These are phyloP conservation scores for Paracentrotus lividus DNA, from an alignment of 53 echinoderm and acorn worm genomes.

Conservation along the genomic window DNA sequence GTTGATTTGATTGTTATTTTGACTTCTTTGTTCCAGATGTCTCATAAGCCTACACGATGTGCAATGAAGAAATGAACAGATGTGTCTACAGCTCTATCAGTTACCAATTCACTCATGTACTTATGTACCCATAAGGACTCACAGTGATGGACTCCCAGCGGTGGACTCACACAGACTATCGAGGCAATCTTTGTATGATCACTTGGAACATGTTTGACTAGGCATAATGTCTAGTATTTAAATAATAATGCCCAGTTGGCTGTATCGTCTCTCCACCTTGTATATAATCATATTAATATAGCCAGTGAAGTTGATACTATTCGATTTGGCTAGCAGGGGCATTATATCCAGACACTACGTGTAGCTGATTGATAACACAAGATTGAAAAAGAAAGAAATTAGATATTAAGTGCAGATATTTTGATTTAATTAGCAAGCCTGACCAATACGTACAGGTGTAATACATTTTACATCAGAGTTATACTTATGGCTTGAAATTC, in stretches of 20 bases:
- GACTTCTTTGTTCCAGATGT: neutral
- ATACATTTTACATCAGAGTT: too few species aligned
- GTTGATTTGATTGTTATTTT: neutral
- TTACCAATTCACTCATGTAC: neutral
- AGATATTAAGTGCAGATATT: too few species aligned
- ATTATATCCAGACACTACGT: too few species aligned
- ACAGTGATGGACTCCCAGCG: neutral
- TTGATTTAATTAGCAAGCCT: too few species aligned
- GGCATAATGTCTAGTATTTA: neutral
- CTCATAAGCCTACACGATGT: conserved; percentile 24
- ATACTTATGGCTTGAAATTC: too few species aligned
- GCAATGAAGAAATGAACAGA: neutral
- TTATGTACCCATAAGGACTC: too few species aligned
- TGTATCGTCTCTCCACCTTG: neutral
- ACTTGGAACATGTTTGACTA: neutral
- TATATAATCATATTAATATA: too few species aligned
- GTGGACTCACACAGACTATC: neutral
- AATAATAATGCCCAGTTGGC: neutral
- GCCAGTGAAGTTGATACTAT: too few species aligned
- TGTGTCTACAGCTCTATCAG: neutral
- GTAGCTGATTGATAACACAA: too few species aligned
- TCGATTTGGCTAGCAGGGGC: too few species aligned
- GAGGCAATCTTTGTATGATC: neutral
- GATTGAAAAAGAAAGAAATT: too few species aligned
- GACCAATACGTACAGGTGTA: too few species aligned